Evolutionary conservation across 2,888 invertebrate genomes (phyloP).

Genomic region (Melinaea menophilus): DNA sequence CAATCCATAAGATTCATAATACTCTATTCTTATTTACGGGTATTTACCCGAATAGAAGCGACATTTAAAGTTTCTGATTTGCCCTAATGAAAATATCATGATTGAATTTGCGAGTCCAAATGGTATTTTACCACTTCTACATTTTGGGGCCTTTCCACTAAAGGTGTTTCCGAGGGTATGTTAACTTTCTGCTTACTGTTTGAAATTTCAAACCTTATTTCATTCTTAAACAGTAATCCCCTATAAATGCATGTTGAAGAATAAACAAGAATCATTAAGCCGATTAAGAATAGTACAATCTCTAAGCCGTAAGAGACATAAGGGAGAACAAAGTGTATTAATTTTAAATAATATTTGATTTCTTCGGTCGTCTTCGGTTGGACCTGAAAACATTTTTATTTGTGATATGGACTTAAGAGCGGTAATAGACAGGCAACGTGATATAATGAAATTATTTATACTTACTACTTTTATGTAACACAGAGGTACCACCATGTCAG

Average conservation of each 20-base stretch:
- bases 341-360: slow-evolving; percentile 38
- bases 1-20: too few relatives aligned
- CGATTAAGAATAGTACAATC: slow-evolving; percentile 34
- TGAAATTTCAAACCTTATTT: background rate
- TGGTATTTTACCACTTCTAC: background rate
- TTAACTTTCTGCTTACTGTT: background rate
- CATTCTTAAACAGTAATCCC: slow-evolving; percentile 7
- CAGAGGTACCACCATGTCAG: slow-evolving; percentile 81
- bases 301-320: slow-evolving; percentile 38
- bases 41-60: too few relatives aligned
- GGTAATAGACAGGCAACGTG: background rate
- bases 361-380: slow-evolving; percentile 48
- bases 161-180: background rate
- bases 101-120: background rate
- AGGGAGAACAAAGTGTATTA: slow-evolving; percentile 46
- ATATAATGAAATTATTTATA: slow-evolving; percentile 12
- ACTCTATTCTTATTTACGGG: too few relatives aligned
- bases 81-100: too few relatives aligned
- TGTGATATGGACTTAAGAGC: background rate
- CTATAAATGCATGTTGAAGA: slow-evolving; percentile 33
- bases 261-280: slow-evolving; percentile 37
- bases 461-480: slow-evolving; percentile 83
- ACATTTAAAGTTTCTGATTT: too few relatives aligned
- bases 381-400: slow-evolving; percentile 41
- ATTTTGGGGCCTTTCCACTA: background rate